Evolutionary conservation across 2,113 vertebrate species (phyloP).

Genomic region (Macaca mulatta): DNA sequence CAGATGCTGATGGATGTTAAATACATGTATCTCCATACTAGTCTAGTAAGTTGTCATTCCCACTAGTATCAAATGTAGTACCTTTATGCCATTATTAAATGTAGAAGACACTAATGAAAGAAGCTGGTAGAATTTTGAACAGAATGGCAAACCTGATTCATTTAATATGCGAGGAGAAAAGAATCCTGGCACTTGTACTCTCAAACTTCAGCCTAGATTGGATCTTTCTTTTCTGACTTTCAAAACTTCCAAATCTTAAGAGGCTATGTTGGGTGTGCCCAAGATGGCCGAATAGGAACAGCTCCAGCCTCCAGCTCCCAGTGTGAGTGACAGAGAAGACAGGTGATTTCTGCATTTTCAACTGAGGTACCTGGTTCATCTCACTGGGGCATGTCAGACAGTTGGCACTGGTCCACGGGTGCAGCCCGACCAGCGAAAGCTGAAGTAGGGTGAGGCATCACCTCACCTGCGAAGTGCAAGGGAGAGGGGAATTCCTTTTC

Average conservation of each 20-base stretch:
- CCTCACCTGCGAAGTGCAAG: no score
- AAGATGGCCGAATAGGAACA: no score
- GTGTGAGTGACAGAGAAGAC: no score
- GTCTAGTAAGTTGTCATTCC: not conserved
- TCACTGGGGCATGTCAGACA: no score
- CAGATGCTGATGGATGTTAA: slow-evolving; percentile 7
- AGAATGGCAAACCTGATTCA: not conserved
- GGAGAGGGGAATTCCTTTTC: no score
- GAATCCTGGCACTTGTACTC: not conserved
- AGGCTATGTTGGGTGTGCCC: not conserved
- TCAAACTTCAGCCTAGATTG: not conserved
- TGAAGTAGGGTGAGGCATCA: no score
- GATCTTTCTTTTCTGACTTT: not conserved
- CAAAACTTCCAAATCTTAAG: not conserved
- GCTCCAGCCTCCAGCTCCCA: no score
- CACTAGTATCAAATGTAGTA: not conserved
- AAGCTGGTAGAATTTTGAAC: not conserved
- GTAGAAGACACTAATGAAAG: not conserved
- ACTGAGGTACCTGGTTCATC: no score
- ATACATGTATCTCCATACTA: not conserved
- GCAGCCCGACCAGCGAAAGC: no score
- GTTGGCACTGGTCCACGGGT: no score
- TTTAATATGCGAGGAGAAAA: not conserved
- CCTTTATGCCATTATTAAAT: not conserved
- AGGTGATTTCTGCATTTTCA: no score